phyloP scores from a whole-genome alignment of 1,140 invertebrate genomes.

The Oppia nitens region DNA sequence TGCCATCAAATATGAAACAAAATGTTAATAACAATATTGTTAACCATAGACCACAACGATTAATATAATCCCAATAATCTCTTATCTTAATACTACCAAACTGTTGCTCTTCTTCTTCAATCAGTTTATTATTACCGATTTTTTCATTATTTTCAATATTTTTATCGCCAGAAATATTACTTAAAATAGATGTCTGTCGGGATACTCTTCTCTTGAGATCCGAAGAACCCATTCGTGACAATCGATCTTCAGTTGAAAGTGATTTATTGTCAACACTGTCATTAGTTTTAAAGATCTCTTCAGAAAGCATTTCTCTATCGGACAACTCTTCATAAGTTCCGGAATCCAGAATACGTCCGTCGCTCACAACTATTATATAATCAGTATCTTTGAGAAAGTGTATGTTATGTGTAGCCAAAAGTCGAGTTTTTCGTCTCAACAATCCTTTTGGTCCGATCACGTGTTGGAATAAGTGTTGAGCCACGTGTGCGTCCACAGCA shows the following conservation, averaged over 20 bases:
- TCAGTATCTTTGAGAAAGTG: not conserved
- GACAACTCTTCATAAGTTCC: constrained; percentile 28
- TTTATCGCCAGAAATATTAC: too few species aligned
- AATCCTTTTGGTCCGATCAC: constrained; percentile 1
- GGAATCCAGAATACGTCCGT: constrained; percentile 25
- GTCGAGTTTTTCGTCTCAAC: not conserved
- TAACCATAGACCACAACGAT: constrained; percentile 15
- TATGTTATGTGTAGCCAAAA: constrained; percentile 4
- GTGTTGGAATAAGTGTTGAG: constrained; percentile 22
- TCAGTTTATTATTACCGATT: constrained; percentile 41
- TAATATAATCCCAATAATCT: constrained; percentile 50
- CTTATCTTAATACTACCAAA: constrained; percentile 72
- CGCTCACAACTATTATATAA: constrained; percentile 27
- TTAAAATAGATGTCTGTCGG: not conserved
- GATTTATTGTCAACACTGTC: not conserved
- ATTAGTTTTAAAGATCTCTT: not conserved
- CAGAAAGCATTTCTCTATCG: constrained; percentile 16
- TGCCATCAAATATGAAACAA: constrained; percentile 37
- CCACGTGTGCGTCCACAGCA: constrained; percentile 30
- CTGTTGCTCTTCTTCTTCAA: constrained; percentile 71
- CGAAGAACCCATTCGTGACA: too few species aligned
- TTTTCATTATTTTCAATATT: too few species aligned
- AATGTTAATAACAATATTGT: constrained; percentile 17
- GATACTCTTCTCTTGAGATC: too few species aligned
- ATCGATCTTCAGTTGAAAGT: not conserved